Conservation (phyloP, 2,888 invertebrate genomes). For the Thecophora atra region DNA sequence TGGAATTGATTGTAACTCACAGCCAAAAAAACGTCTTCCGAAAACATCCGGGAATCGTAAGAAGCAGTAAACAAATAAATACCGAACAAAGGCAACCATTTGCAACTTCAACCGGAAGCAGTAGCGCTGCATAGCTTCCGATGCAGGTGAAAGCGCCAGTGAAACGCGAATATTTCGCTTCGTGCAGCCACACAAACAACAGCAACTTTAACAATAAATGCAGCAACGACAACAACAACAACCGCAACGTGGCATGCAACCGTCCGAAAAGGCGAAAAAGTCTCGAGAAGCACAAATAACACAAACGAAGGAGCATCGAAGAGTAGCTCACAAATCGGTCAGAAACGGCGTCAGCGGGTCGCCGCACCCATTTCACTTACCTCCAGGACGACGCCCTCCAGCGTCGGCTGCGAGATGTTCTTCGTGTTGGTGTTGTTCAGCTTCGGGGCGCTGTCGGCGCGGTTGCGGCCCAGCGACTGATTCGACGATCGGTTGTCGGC, state of each 20-base stretch:
- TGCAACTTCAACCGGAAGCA: slow-evolving; percentile 42
- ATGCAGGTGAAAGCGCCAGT: slow-evolving; percentile 43
- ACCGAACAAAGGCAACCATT: slow-evolving; percentile 40
- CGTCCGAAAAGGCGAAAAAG: background rate
- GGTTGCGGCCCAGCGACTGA: slow-evolving; percentile 69
- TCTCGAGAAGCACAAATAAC: background rate
- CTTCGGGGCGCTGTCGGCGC: slow-evolving; percentile 74
- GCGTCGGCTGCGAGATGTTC: slow-evolving; percentile 71
- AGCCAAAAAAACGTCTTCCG: background rate
- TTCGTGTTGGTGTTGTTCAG: slow-evolving; percentile 69
- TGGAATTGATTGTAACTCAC: background rate
- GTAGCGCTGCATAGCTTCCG: slow-evolving; percentile 40
- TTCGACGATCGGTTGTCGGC: slow-evolving; percentile 70
- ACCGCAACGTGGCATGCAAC: slow-evolving; percentile 7
- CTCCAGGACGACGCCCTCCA: slow-evolving; percentile 69
- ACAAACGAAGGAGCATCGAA: background rate
- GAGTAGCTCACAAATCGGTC: background rate
- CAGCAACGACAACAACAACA: slow-evolving; percentile 17
- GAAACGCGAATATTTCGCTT: slow-evolving; percentile 42
- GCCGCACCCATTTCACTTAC: slow-evolving; percentile 60
- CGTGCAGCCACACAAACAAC: slow-evolving; percentile 46
- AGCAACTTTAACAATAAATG: slow-evolving; percentile 33
- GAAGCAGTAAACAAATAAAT: slow-evolving; percentile 30
- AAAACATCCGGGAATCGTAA: background rate
- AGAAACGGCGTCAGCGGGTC: background rate